Percentiles rank a stretch among this genome's conserved stretches.
Evolutionary conservation across 2,888 invertebrate species (phyloP).

Genomic region (Operophtera brumata): DNA sequence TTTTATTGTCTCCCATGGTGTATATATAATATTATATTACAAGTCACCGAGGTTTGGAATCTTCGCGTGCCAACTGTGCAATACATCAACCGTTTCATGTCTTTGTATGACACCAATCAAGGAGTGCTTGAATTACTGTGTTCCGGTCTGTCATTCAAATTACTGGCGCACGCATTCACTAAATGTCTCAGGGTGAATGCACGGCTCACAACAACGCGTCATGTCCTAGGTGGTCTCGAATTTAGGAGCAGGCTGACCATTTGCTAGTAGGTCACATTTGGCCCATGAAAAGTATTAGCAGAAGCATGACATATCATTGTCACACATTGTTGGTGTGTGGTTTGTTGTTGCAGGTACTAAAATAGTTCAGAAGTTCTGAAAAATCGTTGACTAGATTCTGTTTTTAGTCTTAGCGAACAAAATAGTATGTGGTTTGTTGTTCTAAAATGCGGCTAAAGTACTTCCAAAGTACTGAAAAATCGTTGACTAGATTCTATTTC

Average conservation of each 20-base stretch:
- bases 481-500: too few relatives aligned
- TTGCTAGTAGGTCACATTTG: neutral
- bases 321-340: too few relatives aligned
- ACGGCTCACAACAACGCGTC: conserved; percentile 15
- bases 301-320: neutral
- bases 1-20: too few relatives aligned
- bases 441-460: too few relatives aligned
- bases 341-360: too few relatives aligned
- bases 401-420: too few relatives aligned
- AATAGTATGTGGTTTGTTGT: too few relatives aligned
- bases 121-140: conserved; percentile 18
- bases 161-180: conserved; percentile 8
- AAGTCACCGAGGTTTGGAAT: neutral
- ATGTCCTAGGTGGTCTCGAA: conserved; percentile 7
- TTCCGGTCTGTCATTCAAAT: conserved; percentile 14
- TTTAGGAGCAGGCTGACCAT: conserved; percentile 12
- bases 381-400: too few relatives aligned
- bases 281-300: neutral
- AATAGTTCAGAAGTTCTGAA: too few relatives aligned
- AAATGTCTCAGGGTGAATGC: conserved; percentile 17
- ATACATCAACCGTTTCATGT: conserved; percentile 16
- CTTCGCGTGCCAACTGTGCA: conserved; percentile 6
- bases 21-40: too few relatives aligned
- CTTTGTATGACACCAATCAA: conserved; percentile 24
- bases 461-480: too few relatives aligned